These are phyloP conservation scores for Channallabes apus DNA, from an alignment of 2,797 vertebrate genomes.

Conservation along the genomic window DNA sequence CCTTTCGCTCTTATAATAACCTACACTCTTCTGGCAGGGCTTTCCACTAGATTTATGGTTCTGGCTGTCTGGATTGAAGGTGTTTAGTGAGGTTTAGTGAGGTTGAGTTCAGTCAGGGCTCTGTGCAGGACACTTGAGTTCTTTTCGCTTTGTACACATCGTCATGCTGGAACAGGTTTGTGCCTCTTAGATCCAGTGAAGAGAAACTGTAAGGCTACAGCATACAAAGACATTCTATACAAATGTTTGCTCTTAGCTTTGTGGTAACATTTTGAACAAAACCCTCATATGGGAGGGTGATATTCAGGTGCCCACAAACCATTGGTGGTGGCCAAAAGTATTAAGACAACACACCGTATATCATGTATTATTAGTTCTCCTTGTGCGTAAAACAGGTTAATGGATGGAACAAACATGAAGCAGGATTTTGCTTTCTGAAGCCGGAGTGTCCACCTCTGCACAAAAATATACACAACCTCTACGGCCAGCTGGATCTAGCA, in stretches of 20 bases:
- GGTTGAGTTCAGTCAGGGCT: not conserved
- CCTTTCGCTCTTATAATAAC: not conserved
- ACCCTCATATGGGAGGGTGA: not conserved
- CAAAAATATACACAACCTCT: no score
- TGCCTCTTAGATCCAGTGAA: not conserved
- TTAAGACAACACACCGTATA: no score
- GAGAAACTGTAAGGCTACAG: not conserved
- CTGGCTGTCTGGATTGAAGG: not conserved
- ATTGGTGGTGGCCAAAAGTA: no score
- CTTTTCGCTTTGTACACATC: not conserved
- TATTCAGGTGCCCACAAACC: not conserved
- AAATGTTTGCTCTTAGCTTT: not conserved
- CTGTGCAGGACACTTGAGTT: no score
- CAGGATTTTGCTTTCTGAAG: no score
- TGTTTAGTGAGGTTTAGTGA: not conserved
- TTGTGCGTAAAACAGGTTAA: no score
- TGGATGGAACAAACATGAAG: no score
- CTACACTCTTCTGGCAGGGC: not conserved
- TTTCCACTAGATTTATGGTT: not conserved
- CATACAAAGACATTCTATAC: not conserved
- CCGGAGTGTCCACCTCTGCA: no score
- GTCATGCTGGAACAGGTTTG: not conserved
- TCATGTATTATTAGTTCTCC: no score
- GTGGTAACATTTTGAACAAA: not conserved
- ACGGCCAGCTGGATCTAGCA: no score